Percentiles rank a stretch among this genome's conserved stretches.
Conservation (phyloP, 2,888 invertebrate species). For the Volucella inflata region DNA sequence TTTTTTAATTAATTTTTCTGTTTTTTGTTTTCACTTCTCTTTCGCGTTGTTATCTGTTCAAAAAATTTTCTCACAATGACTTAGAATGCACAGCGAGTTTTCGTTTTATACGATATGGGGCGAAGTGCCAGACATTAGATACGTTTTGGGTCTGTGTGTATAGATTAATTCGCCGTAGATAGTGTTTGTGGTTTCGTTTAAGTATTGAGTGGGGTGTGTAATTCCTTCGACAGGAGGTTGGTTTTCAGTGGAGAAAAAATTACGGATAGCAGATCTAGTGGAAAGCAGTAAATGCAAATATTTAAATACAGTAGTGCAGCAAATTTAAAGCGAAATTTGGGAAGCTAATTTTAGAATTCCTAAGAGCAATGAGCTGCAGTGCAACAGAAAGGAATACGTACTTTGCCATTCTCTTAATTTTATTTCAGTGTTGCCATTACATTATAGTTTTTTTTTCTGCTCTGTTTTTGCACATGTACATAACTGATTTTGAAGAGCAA, state of each 20-base stretch:
- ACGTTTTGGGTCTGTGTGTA: not conserved
- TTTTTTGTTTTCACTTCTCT: conserved; percentile 27
- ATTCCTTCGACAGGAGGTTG: too few species aligned
- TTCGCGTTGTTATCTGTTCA: conserved; percentile 77
- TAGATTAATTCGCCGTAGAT: conserved; percentile 36
- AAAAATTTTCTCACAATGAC: conserved; percentile 80
- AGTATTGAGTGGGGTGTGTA: not conserved
- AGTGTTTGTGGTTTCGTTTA: not conserved
- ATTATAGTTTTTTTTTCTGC: not conserved
- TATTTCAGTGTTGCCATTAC: conserved; percentile 28
- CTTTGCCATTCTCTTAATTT: conserved; percentile 25
- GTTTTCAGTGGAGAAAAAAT: not conserved
- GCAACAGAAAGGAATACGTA: not conserved
- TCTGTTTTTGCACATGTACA: too few species aligned
- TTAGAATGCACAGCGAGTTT: conserved; percentile 75
- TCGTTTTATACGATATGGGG: conserved; percentile 77
- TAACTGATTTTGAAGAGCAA: too few species aligned
- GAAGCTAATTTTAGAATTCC: conserved; percentile 11
- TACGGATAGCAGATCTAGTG: not conserved
- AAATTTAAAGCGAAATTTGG: not conserved
- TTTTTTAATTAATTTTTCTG: conserved; percentile 5
- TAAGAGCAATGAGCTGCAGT: not conserved
- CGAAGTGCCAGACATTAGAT: conserved; percentile 29
- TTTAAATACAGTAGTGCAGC: conserved; percentile 17
- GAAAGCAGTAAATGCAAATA: conserved; percentile 29